These are phyloP conservation scores for Axinella damicornis DNA, from an alignment of 37 sponge, comb jelly and placozoan genomes.

Conservation along the genomic window DNA sequence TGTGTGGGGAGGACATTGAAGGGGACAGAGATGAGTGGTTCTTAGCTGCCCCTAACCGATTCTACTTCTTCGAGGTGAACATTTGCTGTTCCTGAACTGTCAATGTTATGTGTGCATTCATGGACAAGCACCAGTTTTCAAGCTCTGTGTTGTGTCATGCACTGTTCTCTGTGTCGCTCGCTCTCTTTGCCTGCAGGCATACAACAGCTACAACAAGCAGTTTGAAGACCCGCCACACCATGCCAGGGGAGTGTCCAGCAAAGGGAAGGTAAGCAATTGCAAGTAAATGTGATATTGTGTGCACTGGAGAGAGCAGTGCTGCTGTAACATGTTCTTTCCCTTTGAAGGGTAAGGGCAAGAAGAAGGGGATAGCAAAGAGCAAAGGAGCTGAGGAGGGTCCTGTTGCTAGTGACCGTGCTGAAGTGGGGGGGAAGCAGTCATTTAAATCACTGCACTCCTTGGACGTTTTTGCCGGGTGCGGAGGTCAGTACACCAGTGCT, in stretches of 20 bases:
- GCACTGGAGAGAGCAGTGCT: too few species aligned
- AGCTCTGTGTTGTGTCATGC: too few species aligned
- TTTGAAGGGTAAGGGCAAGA: slow-evolving; percentile 65
- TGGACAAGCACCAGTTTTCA: too few species aligned
- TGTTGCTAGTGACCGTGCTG: neutral
- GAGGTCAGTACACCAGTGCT: slow-evolving; percentile 70
- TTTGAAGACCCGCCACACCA: slow-evolving; percentile 62
- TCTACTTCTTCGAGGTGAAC: slow-evolving; percentile 78
- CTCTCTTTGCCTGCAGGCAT: slow-evolving; percentile 49
- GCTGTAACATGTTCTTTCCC: neutral
- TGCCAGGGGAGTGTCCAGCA: slow-evolving; percentile 21
- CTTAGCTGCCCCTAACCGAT: slow-evolving; percentile 43
- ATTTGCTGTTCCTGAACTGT: neutral
- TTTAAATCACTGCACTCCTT: slow-evolving; percentile 70
- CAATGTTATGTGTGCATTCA: neutral
- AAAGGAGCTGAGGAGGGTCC: neutral
- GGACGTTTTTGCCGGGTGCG: slow-evolving; percentile 97
- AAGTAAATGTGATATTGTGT: too few species aligned
- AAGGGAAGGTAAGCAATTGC: slow-evolving; percentile 66
- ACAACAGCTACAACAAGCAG: slow-evolving; percentile 41
- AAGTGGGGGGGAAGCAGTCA: slow-evolving; percentile 7
- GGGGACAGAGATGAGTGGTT: slow-evolving; percentile 65
- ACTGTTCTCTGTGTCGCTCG: neutral
- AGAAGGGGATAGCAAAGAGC: slow-evolving; percentile 7
- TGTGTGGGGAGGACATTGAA: slow-evolving; percentile 65